These are phyloP conservation scores for Drymodes brunneopygia DNA, from an alignment of 2,113 vertebrate species.

Conservation along the genomic window DNA sequence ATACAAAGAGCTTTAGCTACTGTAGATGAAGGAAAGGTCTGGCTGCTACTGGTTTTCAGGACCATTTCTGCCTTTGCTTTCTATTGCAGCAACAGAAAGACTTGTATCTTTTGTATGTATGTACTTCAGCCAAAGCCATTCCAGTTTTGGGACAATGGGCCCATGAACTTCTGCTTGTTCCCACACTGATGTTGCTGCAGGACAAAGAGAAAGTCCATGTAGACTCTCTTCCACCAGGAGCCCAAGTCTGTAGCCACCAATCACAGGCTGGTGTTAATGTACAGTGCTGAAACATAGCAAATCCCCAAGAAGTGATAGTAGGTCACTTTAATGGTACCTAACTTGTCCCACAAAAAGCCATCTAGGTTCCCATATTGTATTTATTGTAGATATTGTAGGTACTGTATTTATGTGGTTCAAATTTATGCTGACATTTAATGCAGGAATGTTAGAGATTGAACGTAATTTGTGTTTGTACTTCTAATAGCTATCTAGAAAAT, in stretches of 20 bases:
- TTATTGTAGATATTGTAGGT: too few species aligned
- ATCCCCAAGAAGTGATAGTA: neutral
- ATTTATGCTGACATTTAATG: neutral
- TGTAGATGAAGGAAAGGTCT: neutral
- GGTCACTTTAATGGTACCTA: neutral
- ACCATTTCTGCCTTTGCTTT: neutral
- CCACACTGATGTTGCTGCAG: neutral
- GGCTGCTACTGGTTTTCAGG: neutral
- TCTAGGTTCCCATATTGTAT: neutral
- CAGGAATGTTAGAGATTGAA: constrained; percentile 18
- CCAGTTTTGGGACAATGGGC: neutral
- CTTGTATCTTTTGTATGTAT: neutral
- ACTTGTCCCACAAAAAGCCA: neutral
- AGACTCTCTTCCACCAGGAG: neutral
- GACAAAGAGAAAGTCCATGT: neutral
- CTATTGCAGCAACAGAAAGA: neutral
- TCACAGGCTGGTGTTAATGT: neutral
- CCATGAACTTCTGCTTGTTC: neutral
- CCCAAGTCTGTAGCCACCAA: neutral
- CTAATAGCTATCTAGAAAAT: constrained; percentile 70
- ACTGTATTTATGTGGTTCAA: neutral
- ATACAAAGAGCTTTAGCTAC: neutral
- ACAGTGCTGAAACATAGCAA: neutral
- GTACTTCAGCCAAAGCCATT: neutral
- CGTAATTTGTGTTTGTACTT: constrained; percentile 59